Base-by-base conservation (phyloP, 2,888 invertebrate species). In the Yponomeuta plumbellus region DNA sequence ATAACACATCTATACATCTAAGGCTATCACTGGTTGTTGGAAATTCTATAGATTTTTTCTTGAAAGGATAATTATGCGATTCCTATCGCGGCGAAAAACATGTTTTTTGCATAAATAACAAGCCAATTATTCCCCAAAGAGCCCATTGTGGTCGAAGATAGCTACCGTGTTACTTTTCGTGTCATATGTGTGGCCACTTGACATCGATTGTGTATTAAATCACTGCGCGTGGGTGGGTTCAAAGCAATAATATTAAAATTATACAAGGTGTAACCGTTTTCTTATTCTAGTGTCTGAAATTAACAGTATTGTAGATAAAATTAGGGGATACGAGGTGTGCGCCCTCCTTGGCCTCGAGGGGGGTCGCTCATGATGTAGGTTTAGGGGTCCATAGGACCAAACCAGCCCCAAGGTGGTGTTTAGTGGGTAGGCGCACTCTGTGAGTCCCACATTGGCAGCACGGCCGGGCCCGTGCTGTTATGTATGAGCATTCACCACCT, bases 81-180 rank as follows among this genome's bases (percentile, higher is more conserved):
- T 52, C 17, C 44, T 52, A 3, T 52, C 17, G 44, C 44, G 17
- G 4, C 44, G 13, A 52, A 44, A 17, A 52, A 52, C 44, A 52
- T 3, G 44, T 52, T 52, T 52, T 52, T 1, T 17, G 17, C 44
- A 52, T 52, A 52, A 52, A 52, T 17, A 52, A 52, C 44, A 52
- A 52, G 44, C 44, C 1, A 44, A 44, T 44, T 44, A 17, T 44
- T 44, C 44, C 17, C 17, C 13, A 52, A 13, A 52, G 17, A 52
- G 10, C 44, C 6, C 44, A 52, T 52, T 52, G 44, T 52, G 44
- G 44, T 17, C 17, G 17, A 17, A 52, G 22, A 22, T 59, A 1
- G 59, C 59, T 59, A 59, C 59, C 13, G 59, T 59, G 23, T 59
- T 22, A 59, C 59, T 22, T 22, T 59, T 23, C 58, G 59, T 59